A percentile compares a stretch with the other conserved stretches of the same genome.
These are phyloP conservation scores for Pachliopta kotzebuea DNA, from an alignment of 2,888 invertebrate species.

Conservation along the genomic window DNA sequence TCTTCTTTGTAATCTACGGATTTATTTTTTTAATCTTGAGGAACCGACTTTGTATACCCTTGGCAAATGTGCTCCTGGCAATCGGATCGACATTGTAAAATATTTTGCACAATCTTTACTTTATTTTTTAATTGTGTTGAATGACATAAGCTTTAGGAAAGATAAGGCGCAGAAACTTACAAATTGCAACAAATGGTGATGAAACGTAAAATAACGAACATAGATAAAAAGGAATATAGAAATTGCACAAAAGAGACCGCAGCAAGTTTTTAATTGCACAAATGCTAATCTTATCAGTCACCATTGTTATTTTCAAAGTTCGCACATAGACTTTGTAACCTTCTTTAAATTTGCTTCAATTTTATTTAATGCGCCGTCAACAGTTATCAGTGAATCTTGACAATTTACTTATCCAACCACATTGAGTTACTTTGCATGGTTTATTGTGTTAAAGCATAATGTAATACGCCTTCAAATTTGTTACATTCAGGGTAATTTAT, in stretches of 20 bases:
- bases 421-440: slow-evolving; percentile 40
- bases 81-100: too few species aligned
- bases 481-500: slow-evolving; percentile 28
- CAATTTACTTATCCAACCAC: slow-evolving; percentile 48
- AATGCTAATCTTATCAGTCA: slow-evolving; percentile 39
- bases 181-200: not conserved
- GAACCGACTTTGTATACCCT: too few species aligned
- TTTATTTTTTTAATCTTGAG: too few species aligned
- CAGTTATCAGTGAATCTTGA: slow-evolving; percentile 58
- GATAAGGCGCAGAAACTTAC: too few species aligned
- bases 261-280: slow-evolving; percentile 48
- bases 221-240: slow-evolving; percentile 10
- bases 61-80: too few species aligned
- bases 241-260: slow-evolving; percentile 28
- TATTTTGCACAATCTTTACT: too few species aligned
- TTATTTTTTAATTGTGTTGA: too few species aligned
- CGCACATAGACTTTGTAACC: slow-evolving; percentile 58
- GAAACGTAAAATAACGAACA: slow-evolving; percentile 7
- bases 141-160: too few species aligned
- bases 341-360: slow-evolving; percentile 45
- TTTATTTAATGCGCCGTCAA: slow-evolving; percentile 41
- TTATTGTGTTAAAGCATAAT: slow-evolving; percentile 40
- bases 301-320: slow-evolving; percentile 62
- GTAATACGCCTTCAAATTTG: slow-evolving; percentile 33
- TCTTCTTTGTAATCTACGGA: too few species aligned